Percentiles rank a stretch among this genome's conserved stretches.
Evolutionary conservation across 1,140 invertebrate species (phyloP).

Genomic region (Drosophila trapezifrons): DNA sequence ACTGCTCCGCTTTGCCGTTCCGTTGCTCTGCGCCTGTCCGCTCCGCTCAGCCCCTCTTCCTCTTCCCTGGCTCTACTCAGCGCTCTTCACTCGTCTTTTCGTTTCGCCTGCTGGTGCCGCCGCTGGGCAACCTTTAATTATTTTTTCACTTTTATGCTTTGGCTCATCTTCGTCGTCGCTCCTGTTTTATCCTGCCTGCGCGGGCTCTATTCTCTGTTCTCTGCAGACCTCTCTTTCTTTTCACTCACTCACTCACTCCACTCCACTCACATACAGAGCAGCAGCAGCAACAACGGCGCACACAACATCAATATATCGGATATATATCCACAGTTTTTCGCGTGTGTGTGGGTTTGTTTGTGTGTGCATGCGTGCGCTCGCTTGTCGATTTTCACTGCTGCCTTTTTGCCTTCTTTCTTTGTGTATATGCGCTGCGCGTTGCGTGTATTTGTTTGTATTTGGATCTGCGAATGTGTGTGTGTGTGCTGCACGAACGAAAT

Average conservation of each 20-base stretch:
- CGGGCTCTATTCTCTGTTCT: conserved; percentile 41
- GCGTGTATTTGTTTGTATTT: conserved; percentile 32
- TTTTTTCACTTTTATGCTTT: conserved; percentile 73
- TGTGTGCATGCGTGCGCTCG: conserved; percentile 42
- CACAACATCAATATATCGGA: conserved; percentile 74
- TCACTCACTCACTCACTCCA: conserved; percentile 42
- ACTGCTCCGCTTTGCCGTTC: conserved; percentile 19
- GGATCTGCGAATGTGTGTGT: conserved; percentile 22
- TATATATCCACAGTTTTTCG: conserved; percentile 66
- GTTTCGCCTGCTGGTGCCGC: conserved; percentile 19
- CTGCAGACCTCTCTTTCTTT: conserved; percentile 38
- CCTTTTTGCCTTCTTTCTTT: conserved; percentile 56
- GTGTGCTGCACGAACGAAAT: conserved; percentile 63
- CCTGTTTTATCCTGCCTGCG: conserved; percentile 70
- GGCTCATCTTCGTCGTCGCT: conserved; percentile 68
- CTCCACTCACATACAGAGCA: conserved; percentile 33
- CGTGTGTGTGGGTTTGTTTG: conserved; percentile 50
- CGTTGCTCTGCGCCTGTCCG: conserved; percentile 26
- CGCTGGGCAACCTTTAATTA: conserved; percentile 68
- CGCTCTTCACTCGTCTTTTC: conserved; percentile 16
- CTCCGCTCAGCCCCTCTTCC: conserved; percentile 19
- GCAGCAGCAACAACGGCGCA: conserved; percentile 59
- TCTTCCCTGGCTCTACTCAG: neutral
- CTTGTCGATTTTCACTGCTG: conserved; percentile 60
- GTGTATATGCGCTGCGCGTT: conserved; percentile 57